Conservation (phyloP, 2,797 vertebrate species). For the Macroramphosus scolopax region DNA sequence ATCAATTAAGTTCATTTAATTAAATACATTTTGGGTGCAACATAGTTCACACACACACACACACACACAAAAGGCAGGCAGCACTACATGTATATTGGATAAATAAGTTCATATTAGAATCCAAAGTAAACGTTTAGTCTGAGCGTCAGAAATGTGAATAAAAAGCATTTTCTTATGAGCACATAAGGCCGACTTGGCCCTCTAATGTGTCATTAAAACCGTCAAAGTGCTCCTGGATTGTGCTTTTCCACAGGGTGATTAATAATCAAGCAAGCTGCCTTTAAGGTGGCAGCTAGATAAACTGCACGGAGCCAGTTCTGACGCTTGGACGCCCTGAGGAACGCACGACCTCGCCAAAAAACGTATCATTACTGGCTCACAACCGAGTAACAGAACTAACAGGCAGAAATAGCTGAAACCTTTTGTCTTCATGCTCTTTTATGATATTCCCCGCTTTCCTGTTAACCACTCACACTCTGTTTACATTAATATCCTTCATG, state of each 20-base stretch:
- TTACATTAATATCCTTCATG: constrained; percentile 23
- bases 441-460: constrained; percentile 28
- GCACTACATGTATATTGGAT: constrained; percentile 17
- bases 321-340: constrained; percentile 48
- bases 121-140: constrained; percentile 20
- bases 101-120: constrained; percentile 23
- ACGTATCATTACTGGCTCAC: constrained; percentile 39
- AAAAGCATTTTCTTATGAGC: constrained; percentile 37
- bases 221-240: constrained; percentile 48
- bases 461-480: constrained; percentile 38
- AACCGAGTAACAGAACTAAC: constrained; percentile 61
- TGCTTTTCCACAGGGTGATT: constrained; percentile 50
- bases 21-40: constrained; percentile 16
- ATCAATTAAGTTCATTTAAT: constrained; percentile 25
- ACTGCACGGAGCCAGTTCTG: constrained; percentile 39
- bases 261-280: constrained; percentile 54
- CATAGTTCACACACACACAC: constrained; percentile 12
- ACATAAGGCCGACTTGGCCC: constrained; percentile 38
- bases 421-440: constrained; percentile 50
- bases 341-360: constrained; percentile 49
- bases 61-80: constrained; percentile 3
- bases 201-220: constrained; percentile 53
- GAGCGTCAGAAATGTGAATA: constrained; percentile 32
- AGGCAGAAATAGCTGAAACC: constrained; percentile 57
- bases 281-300: constrained; percentile 41